Conservation (phyloP, 1,140 invertebrate genomes). For the Leptestheria dahalacensis region DNA sequence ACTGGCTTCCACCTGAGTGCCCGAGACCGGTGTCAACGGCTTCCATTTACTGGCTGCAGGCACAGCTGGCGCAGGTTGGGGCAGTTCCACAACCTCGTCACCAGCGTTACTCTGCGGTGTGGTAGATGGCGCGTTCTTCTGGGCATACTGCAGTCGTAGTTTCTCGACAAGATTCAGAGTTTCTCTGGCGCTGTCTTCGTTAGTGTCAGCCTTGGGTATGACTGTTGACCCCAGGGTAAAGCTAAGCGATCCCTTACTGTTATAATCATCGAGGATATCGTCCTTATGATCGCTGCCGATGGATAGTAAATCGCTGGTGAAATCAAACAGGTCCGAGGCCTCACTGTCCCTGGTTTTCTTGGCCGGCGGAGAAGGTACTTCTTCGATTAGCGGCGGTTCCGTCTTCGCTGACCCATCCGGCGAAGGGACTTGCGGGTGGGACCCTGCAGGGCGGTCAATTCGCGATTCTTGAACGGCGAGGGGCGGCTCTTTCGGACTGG, state of each 20-base stretch:
- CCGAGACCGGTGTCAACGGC: constrained; percentile 5
- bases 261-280: constrained; percentile 14
- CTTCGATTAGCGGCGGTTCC: not conserved
- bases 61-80: not conserved
- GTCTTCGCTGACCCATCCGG: not conserved
- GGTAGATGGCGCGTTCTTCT: constrained; percentile 33
- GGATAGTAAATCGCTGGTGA: constrained; percentile 22
- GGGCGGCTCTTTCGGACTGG: not conserved
- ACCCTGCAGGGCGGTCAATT: not conserved
- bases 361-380: constrained; percentile 4
- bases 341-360: not conserved
- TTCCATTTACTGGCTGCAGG: not conserved
- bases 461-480: not conserved
- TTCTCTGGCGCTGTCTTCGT: constrained; percentile 54
- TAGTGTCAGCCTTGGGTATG: constrained; percentile 58
- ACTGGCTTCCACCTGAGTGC: not conserved
- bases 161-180: constrained; percentile 63
- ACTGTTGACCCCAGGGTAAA: constrained; percentile 46
- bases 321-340: constrained; percentile 20
- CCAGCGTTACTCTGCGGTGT: not conserved
- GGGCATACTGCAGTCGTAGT: constrained; percentile 46
- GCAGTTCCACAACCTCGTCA: not conserved
- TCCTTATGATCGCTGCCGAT: constrained; percentile 19
- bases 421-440: not conserved
- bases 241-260: constrained; percentile 34